These are phyloP conservation scores for Siniperca undulata DNA, from an alignment of 2,797 vertebrate species.

Conservation along the genomic window DNA sequence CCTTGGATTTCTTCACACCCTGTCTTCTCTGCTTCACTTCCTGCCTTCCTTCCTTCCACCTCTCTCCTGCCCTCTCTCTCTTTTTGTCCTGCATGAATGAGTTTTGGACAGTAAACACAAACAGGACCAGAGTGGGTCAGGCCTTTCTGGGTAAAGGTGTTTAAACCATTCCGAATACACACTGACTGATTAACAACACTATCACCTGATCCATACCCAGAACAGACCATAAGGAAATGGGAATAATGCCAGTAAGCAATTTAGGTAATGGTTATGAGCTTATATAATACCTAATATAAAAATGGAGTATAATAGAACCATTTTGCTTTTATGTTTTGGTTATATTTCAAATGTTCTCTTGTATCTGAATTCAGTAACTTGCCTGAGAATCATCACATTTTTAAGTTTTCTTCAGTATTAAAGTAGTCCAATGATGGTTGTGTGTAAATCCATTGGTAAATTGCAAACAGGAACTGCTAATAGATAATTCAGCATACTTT, in stretches of 20 bases:
- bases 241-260: not conserved
- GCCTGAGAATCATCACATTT: not conserved
- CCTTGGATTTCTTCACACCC: conserved; percentile 31
- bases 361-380: no score
- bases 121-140: conserved; percentile 11
- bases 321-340: not conserved
- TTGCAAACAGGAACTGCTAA: not conserved
- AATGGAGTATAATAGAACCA: not conserved
- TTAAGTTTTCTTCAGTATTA: not conserved
- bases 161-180: conserved; percentile 18
- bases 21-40: conserved; percentile 39
- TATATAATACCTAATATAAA: not conserved
- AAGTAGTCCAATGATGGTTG: not conserved
- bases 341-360: no score
- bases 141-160: conserved; percentile 15
- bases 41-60: conserved; percentile 22
- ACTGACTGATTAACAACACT: conserved; percentile 45
- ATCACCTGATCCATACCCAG: conserved; percentile 26
- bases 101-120: conserved; percentile 60
- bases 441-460: not conserved
- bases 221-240: not conserved
- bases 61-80: not conserved
- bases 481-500: not conserved
- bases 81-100: conserved; percentile 48
- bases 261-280: not conserved